Conservation (phyloP, 2,797 vertebrate species). For the Apogon talboti region DNA sequence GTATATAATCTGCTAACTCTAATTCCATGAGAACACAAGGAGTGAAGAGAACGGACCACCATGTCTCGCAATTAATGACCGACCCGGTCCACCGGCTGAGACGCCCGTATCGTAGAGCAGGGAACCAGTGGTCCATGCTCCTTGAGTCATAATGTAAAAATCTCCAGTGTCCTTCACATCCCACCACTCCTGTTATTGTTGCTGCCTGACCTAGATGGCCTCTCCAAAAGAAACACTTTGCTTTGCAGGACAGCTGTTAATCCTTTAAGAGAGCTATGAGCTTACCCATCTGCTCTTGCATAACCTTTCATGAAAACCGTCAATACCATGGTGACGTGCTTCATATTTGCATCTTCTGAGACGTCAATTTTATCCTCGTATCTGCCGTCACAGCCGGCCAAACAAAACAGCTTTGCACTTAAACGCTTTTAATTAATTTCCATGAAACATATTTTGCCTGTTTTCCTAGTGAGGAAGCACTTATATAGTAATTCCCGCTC, state of each 20-base stretch:
- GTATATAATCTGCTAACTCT: no score
- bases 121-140: conserved; percentile 28
- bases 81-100: no score
- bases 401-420: conserved; percentile 7
- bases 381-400: conserved; percentile 10
- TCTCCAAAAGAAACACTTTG: conserved; percentile 56
- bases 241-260: conserved; percentile 60
- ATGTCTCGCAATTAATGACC: no score
- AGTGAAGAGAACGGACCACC: no score
- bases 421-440: conserved; percentile 33
- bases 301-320: conserved; percentile 44
- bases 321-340: conserved; percentile 13
- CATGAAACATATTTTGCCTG: conserved; percentile 23
- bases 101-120: neutral
- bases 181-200: conserved; percentile 59
- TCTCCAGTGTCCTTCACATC: conserved; percentile 52
- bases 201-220: conserved; percentile 55
- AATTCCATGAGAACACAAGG: no score
- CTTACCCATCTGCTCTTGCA: conserved; percentile 54
- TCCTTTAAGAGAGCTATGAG: conserved; percentile 63
- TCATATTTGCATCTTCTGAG: conserved; percentile 27
- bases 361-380: conserved; percentile 19
- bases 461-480: conserved; percentile 15
- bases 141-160: conserved; percentile 51
- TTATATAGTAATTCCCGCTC: conserved; percentile 62